A percentile compares a stretch with the other conserved stretches of the same genome.
Conservation (phyloP, 2,797 vertebrate genomes). For the Periophthalmus magnuspinnatus region DNA sequence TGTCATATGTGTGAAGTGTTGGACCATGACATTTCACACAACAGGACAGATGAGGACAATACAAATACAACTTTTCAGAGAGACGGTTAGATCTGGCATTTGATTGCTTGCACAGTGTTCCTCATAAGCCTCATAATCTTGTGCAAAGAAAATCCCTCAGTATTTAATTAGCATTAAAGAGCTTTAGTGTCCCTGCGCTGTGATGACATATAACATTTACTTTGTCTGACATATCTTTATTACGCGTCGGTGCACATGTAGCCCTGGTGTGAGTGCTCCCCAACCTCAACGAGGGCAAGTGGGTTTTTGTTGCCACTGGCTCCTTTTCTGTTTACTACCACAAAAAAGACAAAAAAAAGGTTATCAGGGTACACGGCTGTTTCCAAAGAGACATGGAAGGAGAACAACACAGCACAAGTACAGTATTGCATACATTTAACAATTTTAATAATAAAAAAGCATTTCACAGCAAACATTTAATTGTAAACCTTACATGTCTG, state of each 20-base stretch:
- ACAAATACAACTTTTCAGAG: conserved; percentile 4
- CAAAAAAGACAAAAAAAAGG: conserved; percentile 64
- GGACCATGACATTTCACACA: too few relatives aligned
- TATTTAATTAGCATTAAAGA: conserved; percentile 46
- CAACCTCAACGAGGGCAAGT: conserved; percentile 53
- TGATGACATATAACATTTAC: conserved; percentile 51
- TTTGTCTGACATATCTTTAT: conserved; percentile 68
- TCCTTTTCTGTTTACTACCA: conserved; percentile 62
- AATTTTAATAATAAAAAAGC: too few relatives aligned
- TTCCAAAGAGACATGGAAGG: conserved; percentile 33
- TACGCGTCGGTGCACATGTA: conserved; percentile 54
- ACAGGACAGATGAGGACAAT: background rate
- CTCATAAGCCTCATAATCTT: conserved; percentile 44
- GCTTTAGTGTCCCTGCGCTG: conserved; percentile 45
- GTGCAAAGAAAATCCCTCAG: conserved; percentile 40
- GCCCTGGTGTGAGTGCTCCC: conserved; percentile 46
- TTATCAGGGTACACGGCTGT: conserved; percentile 51
- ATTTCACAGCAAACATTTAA: background rate
- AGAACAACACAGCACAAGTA: background rate
- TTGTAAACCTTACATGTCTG: background rate
- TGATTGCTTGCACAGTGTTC: conserved; percentile 35
- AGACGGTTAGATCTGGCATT: conserved; percentile 25
- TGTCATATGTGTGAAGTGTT: too few relatives aligned
- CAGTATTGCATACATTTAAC: background rate
- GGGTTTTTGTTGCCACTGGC: conserved; percentile 72